Percentiles rank a stretch among this genome's conserved stretches.
These are phyloP conservation scores for Mellivora capensis DNA, from an alignment of 2,113 vertebrate species.

Conservation along the genomic window DNA sequence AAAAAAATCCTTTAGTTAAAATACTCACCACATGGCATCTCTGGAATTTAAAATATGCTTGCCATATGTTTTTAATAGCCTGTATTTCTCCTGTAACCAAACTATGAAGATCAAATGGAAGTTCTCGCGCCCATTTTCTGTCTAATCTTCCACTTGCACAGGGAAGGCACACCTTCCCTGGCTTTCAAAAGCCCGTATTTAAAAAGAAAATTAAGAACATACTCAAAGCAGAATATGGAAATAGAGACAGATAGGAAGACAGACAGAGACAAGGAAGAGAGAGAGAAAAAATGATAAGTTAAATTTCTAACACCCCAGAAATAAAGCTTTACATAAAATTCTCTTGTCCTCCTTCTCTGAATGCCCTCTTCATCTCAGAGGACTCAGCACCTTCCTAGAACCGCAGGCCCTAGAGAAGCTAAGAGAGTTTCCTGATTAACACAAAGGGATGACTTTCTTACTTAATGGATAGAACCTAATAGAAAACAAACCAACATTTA, in stretches of 20 bases:
- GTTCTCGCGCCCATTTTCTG: neutral
- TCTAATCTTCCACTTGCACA: neutral
- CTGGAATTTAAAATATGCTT: slow-evolving; percentile 26
- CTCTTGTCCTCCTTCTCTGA: neutral
- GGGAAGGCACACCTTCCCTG: neutral
- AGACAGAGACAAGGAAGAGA: neutral
- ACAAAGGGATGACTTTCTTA: neutral
- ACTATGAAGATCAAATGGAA: slow-evolving; percentile 1
- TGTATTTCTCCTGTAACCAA: neutral
- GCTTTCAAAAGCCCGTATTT: neutral
- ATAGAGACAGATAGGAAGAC: neutral
- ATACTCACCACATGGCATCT: neutral
- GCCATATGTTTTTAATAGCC: neutral
- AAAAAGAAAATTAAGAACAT: neutral
- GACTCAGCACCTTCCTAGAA: neutral
- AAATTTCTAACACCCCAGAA: neutral
- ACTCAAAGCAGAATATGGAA: neutral
- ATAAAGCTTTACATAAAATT: neutral
- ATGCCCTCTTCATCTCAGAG: neutral
- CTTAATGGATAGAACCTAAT: neutral
- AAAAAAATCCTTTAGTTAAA: slow-evolving; percentile 51
- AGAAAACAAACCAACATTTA: neutral
- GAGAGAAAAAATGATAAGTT: neutral
- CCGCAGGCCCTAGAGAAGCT: neutral
- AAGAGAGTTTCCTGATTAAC: neutral